Conservation (phyloP, 2,797 vertebrate species). For the Sardinella longiceps region DNA sequence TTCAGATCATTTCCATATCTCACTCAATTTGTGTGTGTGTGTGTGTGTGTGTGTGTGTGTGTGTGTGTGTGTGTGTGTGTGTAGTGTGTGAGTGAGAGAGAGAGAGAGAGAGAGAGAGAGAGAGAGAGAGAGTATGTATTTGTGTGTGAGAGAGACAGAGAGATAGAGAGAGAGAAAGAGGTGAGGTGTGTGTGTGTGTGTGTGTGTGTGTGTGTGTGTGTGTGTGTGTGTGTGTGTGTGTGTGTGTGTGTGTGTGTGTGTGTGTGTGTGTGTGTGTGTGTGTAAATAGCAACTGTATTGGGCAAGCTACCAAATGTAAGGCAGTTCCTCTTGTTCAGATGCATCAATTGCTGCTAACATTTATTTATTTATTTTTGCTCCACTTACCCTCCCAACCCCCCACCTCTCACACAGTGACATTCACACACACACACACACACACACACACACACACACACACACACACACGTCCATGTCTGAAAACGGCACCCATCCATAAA, state of each 20-base stretch:
- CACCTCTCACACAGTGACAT: neutral
- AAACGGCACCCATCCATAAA: slow-evolving; percentile 63
- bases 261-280: neutral
- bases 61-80: neutral
- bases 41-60: neutral
- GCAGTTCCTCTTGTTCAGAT: neutral
- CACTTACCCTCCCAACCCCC: slow-evolving; percentile 48
- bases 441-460: neutral
- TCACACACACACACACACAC: neutral
- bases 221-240: neutral
- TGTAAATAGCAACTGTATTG: neutral
- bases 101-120: too few relatives aligned
- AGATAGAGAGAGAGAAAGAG: too few relatives aligned
- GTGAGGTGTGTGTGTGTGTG: slow-evolving; percentile 51
- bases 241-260: neutral
- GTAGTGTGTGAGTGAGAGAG: too few relatives aligned
- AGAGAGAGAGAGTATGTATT: too few relatives aligned
- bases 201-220: slow-evolving; percentile 1
- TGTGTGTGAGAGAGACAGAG: too few relatives aligned
- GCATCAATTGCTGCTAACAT: neutral
- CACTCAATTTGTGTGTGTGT: neutral
- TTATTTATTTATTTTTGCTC: slow-evolving; percentile 54
- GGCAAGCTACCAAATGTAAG: neutral
- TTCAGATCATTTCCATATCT: neutral
- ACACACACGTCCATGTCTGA: neutral